These are phyloP conservation scores for Phortica variegata DNA, from an alignment of 1,140 invertebrate species.

Conservation along the genomic window DNA sequence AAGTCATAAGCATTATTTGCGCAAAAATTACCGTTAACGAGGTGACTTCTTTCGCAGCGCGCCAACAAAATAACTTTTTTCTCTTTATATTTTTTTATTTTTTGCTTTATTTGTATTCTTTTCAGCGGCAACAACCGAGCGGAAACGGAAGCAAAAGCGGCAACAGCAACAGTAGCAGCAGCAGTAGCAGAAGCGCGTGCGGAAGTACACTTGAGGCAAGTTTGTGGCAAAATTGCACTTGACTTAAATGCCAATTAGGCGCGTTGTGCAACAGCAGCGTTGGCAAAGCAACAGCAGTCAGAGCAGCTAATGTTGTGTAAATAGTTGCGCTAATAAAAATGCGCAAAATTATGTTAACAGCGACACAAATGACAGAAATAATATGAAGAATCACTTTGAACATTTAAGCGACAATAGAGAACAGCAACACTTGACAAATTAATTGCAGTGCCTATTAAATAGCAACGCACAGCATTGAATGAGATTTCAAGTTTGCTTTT, in stretches of 20 bases:
- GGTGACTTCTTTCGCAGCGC: slow-evolving; percentile 31
- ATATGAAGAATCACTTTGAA: too few species aligned
- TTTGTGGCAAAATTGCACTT: slow-evolving; percentile 48
- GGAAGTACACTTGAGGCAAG: slow-evolving; percentile 18
- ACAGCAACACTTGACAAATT: too few species aligned
- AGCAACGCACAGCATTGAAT: slow-evolving; percentile 14
- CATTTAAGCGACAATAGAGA: too few species aligned
- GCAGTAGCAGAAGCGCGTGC: slow-evolving; percentile 11
- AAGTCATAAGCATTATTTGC: slow-evolving; percentile 51
- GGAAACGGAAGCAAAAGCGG: slow-evolving; percentile 32
- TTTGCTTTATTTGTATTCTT: too few species aligned
- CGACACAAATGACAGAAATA: too few species aligned
- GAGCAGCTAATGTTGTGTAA: slow-evolving; percentile 7
- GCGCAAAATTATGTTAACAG: too few species aligned
- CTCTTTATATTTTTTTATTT: too few species aligned
- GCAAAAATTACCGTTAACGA: slow-evolving; percentile 53
- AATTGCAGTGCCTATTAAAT: not conserved
- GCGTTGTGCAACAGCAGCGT: slow-evolving; percentile 20
- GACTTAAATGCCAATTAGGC: slow-evolving; percentile 52
- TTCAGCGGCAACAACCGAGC: too few species aligned
- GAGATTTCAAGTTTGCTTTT: slow-evolving; percentile 31
- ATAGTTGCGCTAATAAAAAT: too few species aligned
- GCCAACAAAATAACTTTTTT: too few species aligned
- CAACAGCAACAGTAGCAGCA: not conserved
- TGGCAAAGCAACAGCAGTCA: slow-evolving; percentile 30